phyloP scores from a whole-genome alignment of 2,113 vertebrate genomes.

The Orthonyx spaldingii region DNA sequence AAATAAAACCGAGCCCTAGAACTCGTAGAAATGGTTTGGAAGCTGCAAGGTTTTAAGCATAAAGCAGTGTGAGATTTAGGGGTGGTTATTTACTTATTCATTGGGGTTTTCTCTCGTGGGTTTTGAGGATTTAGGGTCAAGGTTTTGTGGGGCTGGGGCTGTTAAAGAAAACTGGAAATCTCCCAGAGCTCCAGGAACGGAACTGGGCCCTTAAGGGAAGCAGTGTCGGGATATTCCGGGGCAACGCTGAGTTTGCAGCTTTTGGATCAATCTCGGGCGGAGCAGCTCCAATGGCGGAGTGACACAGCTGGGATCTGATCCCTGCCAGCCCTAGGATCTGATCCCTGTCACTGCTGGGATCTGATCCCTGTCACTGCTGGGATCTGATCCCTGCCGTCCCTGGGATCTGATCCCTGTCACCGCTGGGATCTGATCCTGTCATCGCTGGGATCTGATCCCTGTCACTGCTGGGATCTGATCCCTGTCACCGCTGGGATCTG shows the following conservation, averaged over 20 bases:
- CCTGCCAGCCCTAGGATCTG: no score
- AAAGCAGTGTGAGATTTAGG: background rate
- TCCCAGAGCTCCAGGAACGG: background rate
- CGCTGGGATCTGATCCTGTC: no score
- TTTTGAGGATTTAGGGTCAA: background rate
- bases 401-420: no score
- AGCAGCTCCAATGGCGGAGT: background rate
- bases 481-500: no score
- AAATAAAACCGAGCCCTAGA: background rate
- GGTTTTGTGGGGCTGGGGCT: background rate
- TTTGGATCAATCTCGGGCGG: background rate
- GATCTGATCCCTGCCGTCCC: no score
- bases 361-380: no score
- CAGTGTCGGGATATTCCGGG: background rate
- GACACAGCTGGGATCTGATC: no score
- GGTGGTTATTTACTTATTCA: background rate
- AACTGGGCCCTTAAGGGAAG: background rate
- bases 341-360: no score
- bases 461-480: no score
- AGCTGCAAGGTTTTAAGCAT: background rate
- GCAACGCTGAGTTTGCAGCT: background rate
- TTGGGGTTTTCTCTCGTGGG: background rate
- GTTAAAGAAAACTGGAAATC: background rate
- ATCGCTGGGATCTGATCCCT: no score
- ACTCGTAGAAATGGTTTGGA: background rate